Evolutionary conservation across 1,140 invertebrate species (phyloP).

Genomic region (Drosophila busckii): DNA sequence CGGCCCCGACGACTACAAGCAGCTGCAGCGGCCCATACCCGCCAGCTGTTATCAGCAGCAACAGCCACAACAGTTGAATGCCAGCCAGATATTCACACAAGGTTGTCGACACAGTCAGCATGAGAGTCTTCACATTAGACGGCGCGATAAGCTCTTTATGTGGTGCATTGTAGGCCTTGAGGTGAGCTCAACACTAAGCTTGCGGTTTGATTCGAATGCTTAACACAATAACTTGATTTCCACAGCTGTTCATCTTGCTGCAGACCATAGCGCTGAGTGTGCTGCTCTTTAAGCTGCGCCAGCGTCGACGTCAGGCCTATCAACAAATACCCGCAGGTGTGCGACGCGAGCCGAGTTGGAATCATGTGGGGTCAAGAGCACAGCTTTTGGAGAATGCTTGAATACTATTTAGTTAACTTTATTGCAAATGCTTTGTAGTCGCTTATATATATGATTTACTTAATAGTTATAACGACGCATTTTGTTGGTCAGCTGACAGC

Average conservation of each 20-base stretch:
- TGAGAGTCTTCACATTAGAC: no score
- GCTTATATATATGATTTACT: slow-evolving; percentile 18
- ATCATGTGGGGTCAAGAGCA: slow-evolving; percentile 49
- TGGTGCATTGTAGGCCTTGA: slow-evolving; percentile 66
- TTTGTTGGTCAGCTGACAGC: slow-evolving; percentile 66
- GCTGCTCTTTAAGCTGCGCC: slow-evolving; percentile 50
- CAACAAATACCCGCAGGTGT: slow-evolving; percentile 59
- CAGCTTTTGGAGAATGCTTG: slow-evolving; percentile 45
- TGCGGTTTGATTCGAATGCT: no score
- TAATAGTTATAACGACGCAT: slow-evolving; percentile 60
- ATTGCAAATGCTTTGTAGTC: slow-evolving; percentile 44
- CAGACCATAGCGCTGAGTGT: slow-evolving; percentile 46
- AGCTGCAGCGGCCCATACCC: slow-evolving; percentile 48
- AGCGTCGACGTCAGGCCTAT: slow-evolving; percentile 21
- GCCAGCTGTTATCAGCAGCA: slow-evolving; percentile 62
- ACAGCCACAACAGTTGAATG: slow-evolving; percentile 16
- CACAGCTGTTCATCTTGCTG: slow-evolving; percentile 53
- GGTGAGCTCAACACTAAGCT: slow-evolving; percentile 31
- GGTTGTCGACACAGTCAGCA: slow-evolving; percentile 50
- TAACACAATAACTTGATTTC: not conserved
- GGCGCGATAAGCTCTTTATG: slow-evolving; percentile 64
- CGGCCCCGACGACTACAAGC: slow-evolving; percentile 53
- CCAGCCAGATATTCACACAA: slow-evolving; percentile 33
- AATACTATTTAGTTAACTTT: slow-evolving; percentile 47
- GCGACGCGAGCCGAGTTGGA: slow-evolving; percentile 48